Percentiles rank a stretch among this genome's conserved stretches.
Conservation (phyloP, 2,888 invertebrate genomes). For the Brenthis hecate region DNA sequence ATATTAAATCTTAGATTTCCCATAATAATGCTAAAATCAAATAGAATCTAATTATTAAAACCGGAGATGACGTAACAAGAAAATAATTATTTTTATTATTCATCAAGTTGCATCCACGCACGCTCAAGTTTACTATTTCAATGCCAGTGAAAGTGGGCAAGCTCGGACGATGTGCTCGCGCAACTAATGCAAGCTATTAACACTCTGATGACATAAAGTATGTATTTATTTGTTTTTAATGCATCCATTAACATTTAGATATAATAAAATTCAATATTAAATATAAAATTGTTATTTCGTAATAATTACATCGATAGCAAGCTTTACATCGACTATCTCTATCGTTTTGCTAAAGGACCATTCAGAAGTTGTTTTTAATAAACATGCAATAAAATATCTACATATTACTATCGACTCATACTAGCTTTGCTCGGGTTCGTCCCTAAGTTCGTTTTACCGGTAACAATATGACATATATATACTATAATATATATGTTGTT, state of each 20-base stretch:
- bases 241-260: constrained; percentile 21
- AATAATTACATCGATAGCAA: constrained; percentile 8
- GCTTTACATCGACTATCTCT: background rate
- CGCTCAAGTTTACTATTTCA: constrained; percentile 47
- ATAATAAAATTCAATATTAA: constrained; percentile 19
- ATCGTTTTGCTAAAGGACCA: constrained; percentile 1
- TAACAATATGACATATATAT: background rate
- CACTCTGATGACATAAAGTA: constrained; percentile 29
- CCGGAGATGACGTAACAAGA: constrained; percentile 5
- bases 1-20: background rate
- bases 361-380: background rate
- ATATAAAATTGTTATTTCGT: constrained; percentile 14
- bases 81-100: constrained; percentile 24
- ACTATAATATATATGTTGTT: background rate
- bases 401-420: no score
- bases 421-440: no score
- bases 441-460: no score
- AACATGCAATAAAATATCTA: no score
- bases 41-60: background rate
- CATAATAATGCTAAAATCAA: background rate
- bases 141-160: constrained; percentile 69
- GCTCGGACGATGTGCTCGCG: constrained; percentile 44
- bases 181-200: constrained; percentile 33
- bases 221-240: constrained; percentile 33
- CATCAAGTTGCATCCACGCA: constrained; percentile 18